Conservation (phyloP, 2,113 vertebrate species). For the Albula glossodonta region DNA sequence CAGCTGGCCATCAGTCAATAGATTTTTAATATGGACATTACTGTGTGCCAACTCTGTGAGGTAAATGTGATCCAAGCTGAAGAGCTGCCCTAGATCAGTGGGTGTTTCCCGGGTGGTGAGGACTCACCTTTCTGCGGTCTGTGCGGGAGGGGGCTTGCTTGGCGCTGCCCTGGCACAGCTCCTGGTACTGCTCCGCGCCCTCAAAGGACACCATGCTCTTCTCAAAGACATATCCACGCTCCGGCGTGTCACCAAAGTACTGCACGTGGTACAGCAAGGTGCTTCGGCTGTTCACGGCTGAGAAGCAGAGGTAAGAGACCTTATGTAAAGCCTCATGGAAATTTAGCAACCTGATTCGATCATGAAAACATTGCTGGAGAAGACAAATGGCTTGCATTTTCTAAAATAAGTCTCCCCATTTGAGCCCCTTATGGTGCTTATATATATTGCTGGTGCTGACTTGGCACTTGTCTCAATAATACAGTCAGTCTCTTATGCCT, state of each 20-base stretch:
- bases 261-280: slow-evolving; percentile 89
- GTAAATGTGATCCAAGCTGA: no score
- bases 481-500: no score
- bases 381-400: background rate
- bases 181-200: slow-evolving; percentile 85
- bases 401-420: no score
- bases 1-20: no score
- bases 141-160: slow-evolving; percentile 73
- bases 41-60: no score
- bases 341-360: background rate
- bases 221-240: slow-evolving; percentile 92
- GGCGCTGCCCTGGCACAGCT: slow-evolving; percentile 80
- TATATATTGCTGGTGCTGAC: no score
- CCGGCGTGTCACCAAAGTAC: slow-evolving; percentile 92
- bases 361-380: background rate
- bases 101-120: background rate
- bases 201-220: slow-evolving; percentile 89
- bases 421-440: no score
- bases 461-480: no score
- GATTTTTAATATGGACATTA: no score
- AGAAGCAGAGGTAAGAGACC: slow-evolving; percentile 30
- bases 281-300: slow-evolving; percentile 74
- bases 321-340: background rate
- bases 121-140: slow-evolving; percentile 81
- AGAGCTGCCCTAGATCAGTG: no score